Evolutionary conservation across 35 echinoderm and acorn worm species (phyloP), one percentile per base, ranked within the genome.

Genomic region (Antedon bifida): DNA sequence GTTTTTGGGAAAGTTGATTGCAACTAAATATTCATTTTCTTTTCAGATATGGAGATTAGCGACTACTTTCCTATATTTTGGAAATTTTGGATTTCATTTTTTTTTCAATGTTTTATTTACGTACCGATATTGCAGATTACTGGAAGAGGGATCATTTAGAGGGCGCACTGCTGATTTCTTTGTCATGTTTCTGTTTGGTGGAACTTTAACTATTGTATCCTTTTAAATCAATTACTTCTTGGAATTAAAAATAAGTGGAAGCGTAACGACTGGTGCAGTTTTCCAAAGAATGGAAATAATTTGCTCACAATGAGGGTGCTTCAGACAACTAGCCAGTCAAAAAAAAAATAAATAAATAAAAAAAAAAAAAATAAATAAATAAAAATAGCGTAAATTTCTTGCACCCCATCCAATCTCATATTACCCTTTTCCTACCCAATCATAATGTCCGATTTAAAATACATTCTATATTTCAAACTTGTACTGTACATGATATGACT

Each of bases 61-160:
- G 34, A 99, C 95, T 56, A 99, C 92, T 75, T 93, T 99, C 75
- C 86, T 99, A 86, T 93, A 90, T 84, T 99, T 99, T 88, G 95
- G 95, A 28, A 89, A 91, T 1, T 93, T 99, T 75, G 95, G 95
- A 3, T 99, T 99, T 83, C 92, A 99, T 86, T 99, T 99, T 44
- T 85, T 99, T 34, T 99, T 99, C 95, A 99, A 99, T 80, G 92
- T 99, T 88, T 93, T 93, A n/a, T 93, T 99, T 76, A 92, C 90
- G 28, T 93, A 93, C 81, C 87, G 95, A 38, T 99, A 99, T 85
- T 99, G 95, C 88, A 90, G 95, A 30, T 93, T 99, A 88, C 75
- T 99, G 64, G 91, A 93, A 83, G 91, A 99, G 85, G 95, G 95
- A 19, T 92, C 95, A 0, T 99, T 99, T 79, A 78, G 95, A 56